Base-by-base conservation (phyloP, 2,113 vertebrate species). In the Trichechus manatus region DNA sequence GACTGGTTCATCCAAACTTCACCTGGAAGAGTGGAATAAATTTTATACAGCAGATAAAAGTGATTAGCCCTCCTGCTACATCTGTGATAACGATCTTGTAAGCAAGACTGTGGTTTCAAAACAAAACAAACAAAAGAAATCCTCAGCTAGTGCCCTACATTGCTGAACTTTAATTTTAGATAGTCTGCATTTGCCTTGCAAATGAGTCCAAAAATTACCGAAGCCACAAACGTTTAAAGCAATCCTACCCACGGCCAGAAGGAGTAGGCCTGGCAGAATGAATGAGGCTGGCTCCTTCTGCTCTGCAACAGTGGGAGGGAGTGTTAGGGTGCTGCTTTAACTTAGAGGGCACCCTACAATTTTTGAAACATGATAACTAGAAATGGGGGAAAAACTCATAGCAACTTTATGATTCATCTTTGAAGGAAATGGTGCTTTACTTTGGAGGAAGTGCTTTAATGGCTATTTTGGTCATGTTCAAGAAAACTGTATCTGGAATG, bases 131-230 rank as follows among this genome's bases (percentile, higher is more conserved):
- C 84, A 68, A 84, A 78, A 75, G 79, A 93, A 95, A 47, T 68
- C 92, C 84, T 94, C 64, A 78, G 66, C 44, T 17, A 81, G 75
- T 13, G 33, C 50, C 82, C 80, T 22, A 44, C 23, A 66, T 87
- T 66, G 70, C 78, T 68, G 84, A 97, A 84, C 90, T 83, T 95
- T 93, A 92, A 96, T 97, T 94, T 90, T 79, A 93, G 87, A 89
- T 42, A 72, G 87, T 75, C 72, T 92, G 61, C 14, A 94, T 95
- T 97, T 97, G 75, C 96, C 68, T 97, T 85, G 81, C 95, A 95
- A 96, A 96, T 91, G 96, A 97, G 78, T 87, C 95, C 95, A 53
- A 79, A 81, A 91, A 95, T 97, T 92, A 95, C 87, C 85, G 39
- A 85, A 96, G 50, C 93, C 92, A 82, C 95, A 97, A 93, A 39